Base-by-base conservation (phyloP, 2,797 vertebrate genomes). In the Buceros bicornis region DNA sequence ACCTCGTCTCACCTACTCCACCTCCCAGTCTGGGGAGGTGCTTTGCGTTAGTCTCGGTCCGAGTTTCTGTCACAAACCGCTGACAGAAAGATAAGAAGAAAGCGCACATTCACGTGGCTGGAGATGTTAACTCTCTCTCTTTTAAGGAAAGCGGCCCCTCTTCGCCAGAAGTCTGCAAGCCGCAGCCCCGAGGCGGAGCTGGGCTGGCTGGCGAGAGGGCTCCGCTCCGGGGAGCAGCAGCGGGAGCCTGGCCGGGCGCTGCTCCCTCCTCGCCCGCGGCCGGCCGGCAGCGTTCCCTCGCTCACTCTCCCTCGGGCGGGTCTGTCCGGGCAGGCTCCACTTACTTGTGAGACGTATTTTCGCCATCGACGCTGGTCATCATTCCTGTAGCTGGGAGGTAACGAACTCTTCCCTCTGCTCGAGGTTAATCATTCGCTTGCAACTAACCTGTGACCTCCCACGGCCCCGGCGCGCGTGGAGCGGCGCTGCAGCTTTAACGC, bases 401-500 rank as follows among this genome's bases (percentile, higher is more conserved):
- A 8, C 0, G 3, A 37, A 42, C 35, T 61, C 16, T 56, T 21
- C 60, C 4, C 74, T 8, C 37, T 3, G 11, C 66, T 50, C 3
- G 11, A 48, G 19, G 61, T 89, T 80, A 91, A 94, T 89, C 45
- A 86, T 70, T 48, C 54, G 64, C 69, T 28, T 1, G 60, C 35
- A 80, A 60, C 94, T 82, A 94, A 71, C 80, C 78, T 43, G 74
- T 70, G 90, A 43, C 89, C 84, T 90, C 70, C 78, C 81, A 13
- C 78, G 56, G 50, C 64, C 57, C 26, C 43, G 56, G 43, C 45
- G 74, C 25, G 35, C 35, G 11, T 22, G 11, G 56, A 74, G 62
- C 94, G 56, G 91, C 10, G 82, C 97, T 97, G 96, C 72, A 56
- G 95, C 98, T 98, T 98, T 98, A 98, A 98, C 93, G 42, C 89